Percentiles rank a stretch among this genome's conserved stretches.
Conservation (phyloP, 2,797 vertebrate species). For the Cuniculus paca region DNA sequence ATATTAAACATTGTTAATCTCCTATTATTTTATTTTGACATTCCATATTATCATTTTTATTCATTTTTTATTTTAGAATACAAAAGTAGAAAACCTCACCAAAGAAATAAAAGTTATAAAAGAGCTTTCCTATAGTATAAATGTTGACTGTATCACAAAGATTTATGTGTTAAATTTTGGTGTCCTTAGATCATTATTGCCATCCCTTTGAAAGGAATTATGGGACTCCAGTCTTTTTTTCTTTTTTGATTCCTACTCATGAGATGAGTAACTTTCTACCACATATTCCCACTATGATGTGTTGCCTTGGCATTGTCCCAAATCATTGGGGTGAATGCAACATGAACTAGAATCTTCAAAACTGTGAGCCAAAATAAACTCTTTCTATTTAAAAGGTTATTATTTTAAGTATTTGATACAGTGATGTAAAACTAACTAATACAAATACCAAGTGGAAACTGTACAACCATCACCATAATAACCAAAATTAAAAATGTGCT, state of each 20-base stretch:
- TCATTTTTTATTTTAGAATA: no score
- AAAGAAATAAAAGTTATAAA: slow-evolving; percentile 5
- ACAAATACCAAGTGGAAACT: background rate
- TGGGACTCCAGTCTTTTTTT: background rate
- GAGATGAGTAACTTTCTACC: background rate
- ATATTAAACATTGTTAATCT: no score
- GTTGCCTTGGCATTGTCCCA: background rate
- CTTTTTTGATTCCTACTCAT: background rate
- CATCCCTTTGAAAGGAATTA: background rate
- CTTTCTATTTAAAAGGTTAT: background rate
- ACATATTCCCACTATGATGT: no score
- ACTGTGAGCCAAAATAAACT: background rate
- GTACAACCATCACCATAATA: background rate
- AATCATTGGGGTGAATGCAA: background rate
- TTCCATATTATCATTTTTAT: no score
- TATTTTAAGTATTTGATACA: background rate
- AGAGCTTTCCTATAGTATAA: background rate
- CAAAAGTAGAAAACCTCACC: background rate
- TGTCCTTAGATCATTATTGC: background rate
- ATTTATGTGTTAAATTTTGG: background rate
- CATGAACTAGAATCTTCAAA: background rate
- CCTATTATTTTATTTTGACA: no score
- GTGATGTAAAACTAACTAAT: background rate
- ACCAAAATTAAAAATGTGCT: background rate
- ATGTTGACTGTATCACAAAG: background rate